phyloP scores from a whole-genome alignment of 2,113 vertebrate genomes.

The Vulpes ferrilata region DNA sequence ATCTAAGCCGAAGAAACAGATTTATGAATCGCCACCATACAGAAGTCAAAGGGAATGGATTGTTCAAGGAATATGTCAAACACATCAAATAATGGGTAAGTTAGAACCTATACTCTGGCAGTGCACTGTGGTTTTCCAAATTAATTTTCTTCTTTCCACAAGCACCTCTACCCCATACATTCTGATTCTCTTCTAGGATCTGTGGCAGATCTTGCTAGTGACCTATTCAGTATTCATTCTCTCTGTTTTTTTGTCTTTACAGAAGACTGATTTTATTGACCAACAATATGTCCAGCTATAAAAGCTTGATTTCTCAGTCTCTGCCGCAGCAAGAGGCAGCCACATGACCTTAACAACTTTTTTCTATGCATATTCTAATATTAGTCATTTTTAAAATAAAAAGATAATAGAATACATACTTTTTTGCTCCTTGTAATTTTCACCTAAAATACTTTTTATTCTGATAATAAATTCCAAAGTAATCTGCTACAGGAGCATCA shows the following conservation, averaged over 20 bases:
- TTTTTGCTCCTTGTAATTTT: background rate
- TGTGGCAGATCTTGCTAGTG: background rate
- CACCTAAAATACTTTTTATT: background rate
- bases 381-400: background rate
- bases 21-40: background rate
- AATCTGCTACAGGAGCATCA: background rate
- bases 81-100: background rate
- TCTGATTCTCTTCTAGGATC: background rate
- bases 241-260: background rate
- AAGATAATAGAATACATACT: background rate
- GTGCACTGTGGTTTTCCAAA: background rate
- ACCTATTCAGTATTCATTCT: background rate
- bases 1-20: background rate
- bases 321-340: background rate
- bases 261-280: background rate
- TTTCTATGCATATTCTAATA: background rate
- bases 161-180: background rate
- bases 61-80: background rate
- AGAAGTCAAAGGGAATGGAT: background rate
- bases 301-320: background rate
- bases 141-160: background rate
- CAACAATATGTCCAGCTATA: background rate
- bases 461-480: slow-evolving; percentile 13
- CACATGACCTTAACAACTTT: background rate
- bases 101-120: background rate